Conservation (phyloP, 2,888 invertebrate genomes). For the Pachycephus smyrnensis region DNA sequence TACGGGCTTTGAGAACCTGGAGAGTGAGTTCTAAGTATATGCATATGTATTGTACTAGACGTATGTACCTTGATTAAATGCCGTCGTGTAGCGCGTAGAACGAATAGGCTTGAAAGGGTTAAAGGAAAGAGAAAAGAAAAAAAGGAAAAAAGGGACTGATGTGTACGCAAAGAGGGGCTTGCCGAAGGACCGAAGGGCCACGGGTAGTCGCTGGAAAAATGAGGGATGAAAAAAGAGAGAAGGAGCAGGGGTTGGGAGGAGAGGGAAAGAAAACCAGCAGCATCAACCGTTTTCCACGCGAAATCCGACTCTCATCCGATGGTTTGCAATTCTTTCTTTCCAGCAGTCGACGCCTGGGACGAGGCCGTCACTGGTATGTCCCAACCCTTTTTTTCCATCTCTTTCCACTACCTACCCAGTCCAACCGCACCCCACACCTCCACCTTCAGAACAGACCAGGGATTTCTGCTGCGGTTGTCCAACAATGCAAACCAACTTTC, state of each 20-base stretch:
- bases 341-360: slow-evolving; percentile 18
- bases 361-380: background rate
- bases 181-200: background rate
- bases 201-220: background rate
- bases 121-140: background rate
- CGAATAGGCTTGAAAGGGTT: background rate
- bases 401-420: background rate
- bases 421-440: background rate
- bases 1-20: background rate
- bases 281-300: slow-evolving; percentile 11
- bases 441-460: background rate
- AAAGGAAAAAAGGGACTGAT: background rate
- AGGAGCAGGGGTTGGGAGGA: slow-evolving; percentile 35
- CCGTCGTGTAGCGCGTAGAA: background rate
- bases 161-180: background rate
- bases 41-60: background rate
- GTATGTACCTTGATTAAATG: background rate
- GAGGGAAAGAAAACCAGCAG: slow-evolving; percentile 18
- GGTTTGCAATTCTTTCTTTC: slow-evolving; percentile 49
- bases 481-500: slow-evolving; percentile 64
- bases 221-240: slow-evolving; percentile 32
- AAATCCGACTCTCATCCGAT: slow-evolving; percentile 45
- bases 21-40: background rate
- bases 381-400: background rate
- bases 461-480: slow-evolving; percentile 44